A percentile compares a stretch with the other conserved stretches of the same genome.
Evolutionary conservation across 2,888 invertebrate genomes (phyloP).

Genomic region (Luperina testacea): DNA sequence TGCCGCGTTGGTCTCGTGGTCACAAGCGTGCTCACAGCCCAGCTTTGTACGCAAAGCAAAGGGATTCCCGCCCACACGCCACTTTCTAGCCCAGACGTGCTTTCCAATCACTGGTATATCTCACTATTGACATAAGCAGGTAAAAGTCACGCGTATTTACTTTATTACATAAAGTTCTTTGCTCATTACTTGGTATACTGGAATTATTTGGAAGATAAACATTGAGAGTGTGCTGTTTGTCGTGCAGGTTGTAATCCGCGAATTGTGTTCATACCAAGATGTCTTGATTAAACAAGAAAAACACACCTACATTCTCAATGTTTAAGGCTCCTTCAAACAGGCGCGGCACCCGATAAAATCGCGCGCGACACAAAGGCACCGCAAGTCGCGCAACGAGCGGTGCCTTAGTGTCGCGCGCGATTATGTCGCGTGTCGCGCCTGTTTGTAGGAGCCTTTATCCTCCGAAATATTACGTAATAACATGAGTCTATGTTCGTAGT

Average conservation of each 20-base stretch:
- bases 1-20: background rate
- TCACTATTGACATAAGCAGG: constrained; percentile 28
- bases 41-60: background rate
- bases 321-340: no score
- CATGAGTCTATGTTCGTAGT: background rate
- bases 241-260: constrained; percentile 30
- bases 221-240: constrained; percentile 42
- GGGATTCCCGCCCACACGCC: constrained; percentile 15
- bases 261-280: background rate
- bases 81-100: constrained; percentile 27
- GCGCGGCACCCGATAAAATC: no score
- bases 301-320: background rate
- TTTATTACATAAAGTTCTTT: constrained; percentile 35
- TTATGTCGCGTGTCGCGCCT: no score
- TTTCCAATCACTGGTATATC: constrained; percentile 41
- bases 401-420: no score
- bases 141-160: constrained; percentile 38
- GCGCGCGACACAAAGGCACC: no score
- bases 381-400: no score
- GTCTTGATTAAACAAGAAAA: constrained; percentile 8
- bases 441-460: no score
- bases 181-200: constrained; percentile 26
- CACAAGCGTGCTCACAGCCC: background rate
- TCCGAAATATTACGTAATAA: background rate
- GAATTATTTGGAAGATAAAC: background rate